Conservation (phyloP, 2,888 invertebrate species). For the Rapana venosa region DNA sequence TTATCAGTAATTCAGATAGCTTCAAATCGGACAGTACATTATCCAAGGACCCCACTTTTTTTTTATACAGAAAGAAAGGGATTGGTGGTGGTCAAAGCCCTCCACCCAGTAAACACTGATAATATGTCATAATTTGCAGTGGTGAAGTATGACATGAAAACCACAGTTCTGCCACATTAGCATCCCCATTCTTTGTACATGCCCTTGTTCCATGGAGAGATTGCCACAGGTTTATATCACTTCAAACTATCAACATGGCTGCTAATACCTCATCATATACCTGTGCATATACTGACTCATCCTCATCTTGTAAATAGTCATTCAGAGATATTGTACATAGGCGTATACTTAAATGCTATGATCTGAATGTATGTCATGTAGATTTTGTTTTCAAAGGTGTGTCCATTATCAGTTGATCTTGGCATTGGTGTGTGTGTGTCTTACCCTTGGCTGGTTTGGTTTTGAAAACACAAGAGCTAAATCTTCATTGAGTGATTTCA, state of each 20-base stretch:
- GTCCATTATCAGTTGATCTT: neutral
- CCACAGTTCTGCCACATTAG: neutral
- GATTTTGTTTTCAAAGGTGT: neutral
- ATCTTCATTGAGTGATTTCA: neutral
- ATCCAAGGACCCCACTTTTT: too few relatives aligned
- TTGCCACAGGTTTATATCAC: neutral
- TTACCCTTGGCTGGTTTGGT: neutral
- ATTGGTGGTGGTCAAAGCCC: too few relatives aligned
- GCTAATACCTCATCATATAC: conserved; percentile 31
- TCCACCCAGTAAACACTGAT: too few relatives aligned
- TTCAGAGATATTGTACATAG: conserved; percentile 3
- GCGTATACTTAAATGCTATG: neutral
- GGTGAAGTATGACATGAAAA: neutral
- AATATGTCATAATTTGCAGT: neutral
- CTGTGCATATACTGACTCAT: neutral
- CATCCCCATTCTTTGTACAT: neutral
- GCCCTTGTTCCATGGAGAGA: neutral
- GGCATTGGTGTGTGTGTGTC: neutral
- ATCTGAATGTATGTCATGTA: conserved; percentile 13
- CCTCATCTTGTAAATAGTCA: conserved; percentile 31
- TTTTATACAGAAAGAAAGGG: too few relatives aligned
- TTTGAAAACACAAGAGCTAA: neutral
- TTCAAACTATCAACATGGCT: conserved; percentile 14
- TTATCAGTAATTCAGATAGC: too few relatives aligned
- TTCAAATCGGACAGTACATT: too few relatives aligned